Base-by-base conservation (phyloP, 2,113 vertebrate genomes). In the Monopterus albus region DNA sequence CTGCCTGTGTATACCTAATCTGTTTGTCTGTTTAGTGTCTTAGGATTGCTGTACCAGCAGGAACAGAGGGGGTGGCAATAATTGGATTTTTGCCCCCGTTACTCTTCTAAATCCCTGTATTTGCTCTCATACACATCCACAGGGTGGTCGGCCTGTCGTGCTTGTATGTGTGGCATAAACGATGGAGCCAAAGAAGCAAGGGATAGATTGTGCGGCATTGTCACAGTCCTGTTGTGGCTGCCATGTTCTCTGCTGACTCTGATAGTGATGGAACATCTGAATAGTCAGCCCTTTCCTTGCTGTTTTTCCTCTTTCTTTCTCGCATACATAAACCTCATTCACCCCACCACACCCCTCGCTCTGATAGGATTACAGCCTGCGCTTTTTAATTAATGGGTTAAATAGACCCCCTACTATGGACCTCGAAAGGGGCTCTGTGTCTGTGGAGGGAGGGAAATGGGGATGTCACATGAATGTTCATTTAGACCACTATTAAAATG, bases 331-430 rank as follows among this genome's bases (percentile, higher is more conserved):
- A 35, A 28, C 50, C 26, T 59, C 51, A 3, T 67, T 70, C 43
- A 36, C 23, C n/a, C 3, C 43, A 68, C 61, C 61, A 39, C 62
- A 75, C 45, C 74, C 64, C 84, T 89, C 51, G 26, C 75, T 56
- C 68, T 91, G 90, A 91, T 87, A 88, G 89, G 92, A 92, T 93
- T 93, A 92, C 77, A 82, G 79, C 79, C 83, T 79, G 43, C 80
- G 81, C 81, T 75, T 83, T 89, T 89, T 92, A 91, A 94, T 93
- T 92, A 92, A 86, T 60, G 87, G 80, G 88, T 91, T 92, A 92
- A 93, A 86, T 82, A 86, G 85, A 87, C 90, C 89, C 92, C 89
- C 88, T 63, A 86, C 83, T 51, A 79, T 85, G 82, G 68, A 64
- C 43, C 59, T 72, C 67, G 36, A 70, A 88, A 82, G 65, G 57